Base-by-base conservation (phyloP, 23 tunicate species). In the Clavelina lepadiformis region DNA sequence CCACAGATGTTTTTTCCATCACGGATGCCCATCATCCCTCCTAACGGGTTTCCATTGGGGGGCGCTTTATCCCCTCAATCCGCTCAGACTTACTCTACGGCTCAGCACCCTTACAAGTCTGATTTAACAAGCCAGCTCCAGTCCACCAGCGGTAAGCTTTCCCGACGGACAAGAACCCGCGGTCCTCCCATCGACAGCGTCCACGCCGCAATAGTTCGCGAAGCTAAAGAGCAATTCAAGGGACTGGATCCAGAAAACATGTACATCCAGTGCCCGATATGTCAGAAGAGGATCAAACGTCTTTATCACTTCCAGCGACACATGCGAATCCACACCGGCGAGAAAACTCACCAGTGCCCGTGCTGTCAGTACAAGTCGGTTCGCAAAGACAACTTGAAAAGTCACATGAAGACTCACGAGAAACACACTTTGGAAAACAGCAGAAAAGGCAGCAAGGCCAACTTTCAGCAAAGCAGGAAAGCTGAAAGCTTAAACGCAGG, bases 291-390 rank as follows among this genome's bases (percentile, higher is more conserved):
- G 51, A 94, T 94, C 59, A 94, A 94, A 56, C 84, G 99, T 0
- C 85, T 94, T 26, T 94, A 94, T 60, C 99, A 94, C 72, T 94
- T 94, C 49, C 99, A 94, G 38, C 79, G 99, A 3, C 99, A 94
- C 59, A 94, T 94, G 99, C 71, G 99, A 21, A 94, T 94, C 36
- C 99, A 94, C 61, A 86, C 98, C 59, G 99, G 99, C 19, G 99
- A 94, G 46, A 94, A 94, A 68, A 74, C 78, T 15, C 99, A 94
- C 73, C 82, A 86, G 26, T 94, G 99, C 60, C 95, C 95, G 33
- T 86, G 50, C 37, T 94, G 99, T 44, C 95, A 95, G 28, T 94
- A 94, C 65, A 89, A 89, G 50, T 94, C 99, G 2, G 99, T 94
- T 54, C 61, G 99, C 28, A 94, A 94, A 59, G 99, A 94, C 64